phyloP scores from a whole-genome alignment of 2,113 vertebrate genomes.

The Stercorarius parasiticus region DNA sequence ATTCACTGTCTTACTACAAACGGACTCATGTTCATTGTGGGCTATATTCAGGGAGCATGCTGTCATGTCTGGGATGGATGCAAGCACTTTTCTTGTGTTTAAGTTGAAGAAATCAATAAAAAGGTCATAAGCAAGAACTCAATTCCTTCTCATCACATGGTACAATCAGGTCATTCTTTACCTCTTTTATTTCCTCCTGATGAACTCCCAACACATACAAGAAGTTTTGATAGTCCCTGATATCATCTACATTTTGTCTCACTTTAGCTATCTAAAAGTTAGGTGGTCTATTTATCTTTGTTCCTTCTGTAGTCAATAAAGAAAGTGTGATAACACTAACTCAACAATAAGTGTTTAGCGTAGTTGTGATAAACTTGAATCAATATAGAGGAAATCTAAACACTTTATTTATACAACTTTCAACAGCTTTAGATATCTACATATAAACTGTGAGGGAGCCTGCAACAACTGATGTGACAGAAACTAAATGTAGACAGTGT shows the following conservation, averaged over 20 bases:
- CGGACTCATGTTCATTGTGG: rapidly evolving
- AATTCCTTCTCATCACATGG: background rate
- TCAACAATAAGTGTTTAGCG: background rate
- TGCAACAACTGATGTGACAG: background rate
- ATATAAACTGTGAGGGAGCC: background rate
- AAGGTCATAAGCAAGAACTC: background rate
- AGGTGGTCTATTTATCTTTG: background rate
- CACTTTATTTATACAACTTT: background rate
- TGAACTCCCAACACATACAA: background rate
- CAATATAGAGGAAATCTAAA: background rate
- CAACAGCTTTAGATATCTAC: background rate
- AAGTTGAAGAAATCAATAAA: background rate
- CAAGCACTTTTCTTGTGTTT: background rate
- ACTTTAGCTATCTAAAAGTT: background rate
- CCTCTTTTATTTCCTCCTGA: background rate
- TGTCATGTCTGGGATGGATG: background rate
- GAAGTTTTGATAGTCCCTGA: background rate
- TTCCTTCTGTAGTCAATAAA: background rate
- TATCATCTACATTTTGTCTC: background rate
- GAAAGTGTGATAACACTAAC: background rate
- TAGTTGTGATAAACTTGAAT: background rate
- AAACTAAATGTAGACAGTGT: background rate
- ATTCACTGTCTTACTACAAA: background rate
- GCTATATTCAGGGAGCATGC: background rate
- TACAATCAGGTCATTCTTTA: background rate